Evolutionary conservation across 2,888 invertebrate species (phyloP).

Genomic region (Dioctria linearis): DNA sequence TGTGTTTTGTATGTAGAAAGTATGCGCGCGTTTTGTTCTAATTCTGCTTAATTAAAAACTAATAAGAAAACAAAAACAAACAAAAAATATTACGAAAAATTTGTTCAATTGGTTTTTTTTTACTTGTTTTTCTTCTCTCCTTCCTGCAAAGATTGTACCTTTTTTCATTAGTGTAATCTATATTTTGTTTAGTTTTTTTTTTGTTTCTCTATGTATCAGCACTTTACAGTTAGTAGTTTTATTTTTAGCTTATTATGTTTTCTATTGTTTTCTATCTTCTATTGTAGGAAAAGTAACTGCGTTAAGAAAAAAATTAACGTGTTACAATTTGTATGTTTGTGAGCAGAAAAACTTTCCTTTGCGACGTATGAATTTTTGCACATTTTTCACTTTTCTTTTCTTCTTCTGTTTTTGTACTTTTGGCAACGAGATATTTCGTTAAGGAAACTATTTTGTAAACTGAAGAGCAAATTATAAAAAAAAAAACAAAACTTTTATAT

Average conservation of each 20-base stretch:
- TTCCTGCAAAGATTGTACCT: neutral
- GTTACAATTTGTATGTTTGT: neutral
- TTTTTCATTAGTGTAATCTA: neutral
- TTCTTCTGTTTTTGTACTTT: conserved; percentile 59
- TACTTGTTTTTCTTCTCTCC: conserved; percentile 4
- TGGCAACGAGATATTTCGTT: conserved; percentile 55
- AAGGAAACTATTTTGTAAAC: neutral
- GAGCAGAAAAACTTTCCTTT: conserved; percentile 61
- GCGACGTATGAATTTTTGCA: conserved; percentile 7
- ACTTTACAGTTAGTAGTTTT: neutral
- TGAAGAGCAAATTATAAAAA: no score
- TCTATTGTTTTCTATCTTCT: neutral
- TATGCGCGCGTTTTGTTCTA: neutral
- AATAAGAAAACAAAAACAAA: no score
- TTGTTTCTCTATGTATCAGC: neutral
- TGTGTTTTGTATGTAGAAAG: neutral
- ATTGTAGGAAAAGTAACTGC: conserved; percentile 24
- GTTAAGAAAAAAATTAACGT: conserved; percentile 28
- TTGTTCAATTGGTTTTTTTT: neutral
- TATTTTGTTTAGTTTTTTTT: conserved; percentile 17
- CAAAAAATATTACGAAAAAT: neutral
- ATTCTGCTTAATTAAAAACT: neutral
- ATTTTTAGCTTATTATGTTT: conserved; percentile 6
- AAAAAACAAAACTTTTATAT: no score
- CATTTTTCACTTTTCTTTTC: conserved; percentile 53